phyloP scores from a whole-genome alignment of 1,140 invertebrate species.

The Eupeodes corollae region DNA sequence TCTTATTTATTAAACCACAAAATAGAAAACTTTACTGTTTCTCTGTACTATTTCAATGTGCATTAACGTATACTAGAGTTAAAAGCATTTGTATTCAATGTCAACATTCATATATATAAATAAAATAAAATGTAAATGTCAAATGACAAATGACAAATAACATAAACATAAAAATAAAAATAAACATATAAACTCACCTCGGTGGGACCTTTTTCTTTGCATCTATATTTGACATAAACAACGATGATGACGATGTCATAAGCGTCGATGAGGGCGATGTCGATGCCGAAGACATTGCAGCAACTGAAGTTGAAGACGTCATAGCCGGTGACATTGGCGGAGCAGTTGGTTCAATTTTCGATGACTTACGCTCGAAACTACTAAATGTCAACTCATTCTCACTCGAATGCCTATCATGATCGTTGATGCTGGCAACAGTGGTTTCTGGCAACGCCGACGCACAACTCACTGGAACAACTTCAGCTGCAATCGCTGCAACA shows the following conservation, averaged over 20 bases:
- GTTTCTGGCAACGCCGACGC: slow-evolving; percentile 14
- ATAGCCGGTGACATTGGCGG: slow-evolving; percentile 28
- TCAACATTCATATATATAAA: no score
- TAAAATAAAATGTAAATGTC: no score
- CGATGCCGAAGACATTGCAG: slow-evolving; percentile 25
- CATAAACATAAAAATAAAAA: neutral
- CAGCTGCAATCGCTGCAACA: neutral
- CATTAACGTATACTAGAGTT: no score
- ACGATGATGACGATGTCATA: slow-evolving; percentile 36
- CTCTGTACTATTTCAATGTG: no score
- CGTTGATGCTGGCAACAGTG: slow-evolving; percentile 20
- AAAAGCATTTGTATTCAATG: no score
- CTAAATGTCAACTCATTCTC: slow-evolving; percentile 5
- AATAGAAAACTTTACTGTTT: no score
- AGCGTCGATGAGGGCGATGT: slow-evolving; percentile 31
- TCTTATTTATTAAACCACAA: no score
- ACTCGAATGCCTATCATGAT: neutral
- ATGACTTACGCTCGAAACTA: slow-evolving; percentile 8
- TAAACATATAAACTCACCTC: slow-evolving; percentile 38
- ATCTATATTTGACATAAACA: slow-evolving; percentile 33
- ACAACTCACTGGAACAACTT: slow-evolving; percentile 9
- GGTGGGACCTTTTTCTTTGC: slow-evolving; percentile 49
- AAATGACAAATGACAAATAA: neutral
- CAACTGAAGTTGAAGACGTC: neutral
- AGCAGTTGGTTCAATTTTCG: slow-evolving; percentile 18